Conservation (phyloP, 2,888 invertebrate species). For the Pedicia rivosa region DNA sequence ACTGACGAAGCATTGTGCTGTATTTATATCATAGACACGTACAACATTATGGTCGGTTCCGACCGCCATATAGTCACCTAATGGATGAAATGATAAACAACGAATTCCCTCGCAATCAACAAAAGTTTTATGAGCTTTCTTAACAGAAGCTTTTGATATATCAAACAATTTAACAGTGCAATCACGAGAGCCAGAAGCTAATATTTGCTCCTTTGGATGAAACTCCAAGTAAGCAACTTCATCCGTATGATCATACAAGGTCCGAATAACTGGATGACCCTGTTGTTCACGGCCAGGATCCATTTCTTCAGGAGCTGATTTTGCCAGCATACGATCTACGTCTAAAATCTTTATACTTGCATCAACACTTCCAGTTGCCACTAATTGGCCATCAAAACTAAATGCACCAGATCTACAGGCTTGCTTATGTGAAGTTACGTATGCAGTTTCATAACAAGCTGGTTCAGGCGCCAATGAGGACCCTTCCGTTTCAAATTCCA, state of each 20-base stretch:
- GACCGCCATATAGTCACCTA: slow-evolving; percentile 86
- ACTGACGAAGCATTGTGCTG: slow-evolving; percentile 90
- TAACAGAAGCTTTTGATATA: slow-evolving; percentile 95
- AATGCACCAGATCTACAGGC: slow-evolving; percentile 93
- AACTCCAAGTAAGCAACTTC: slow-evolving; percentile 95
- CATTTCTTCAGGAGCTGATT: slow-evolving; percentile 84
- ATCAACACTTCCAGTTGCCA: slow-evolving; percentile 96
- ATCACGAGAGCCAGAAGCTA: slow-evolving; percentile 90
- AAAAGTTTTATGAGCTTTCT: slow-evolving; percentile 92
- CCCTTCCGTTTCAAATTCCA: slow-evolving; percentile 94
- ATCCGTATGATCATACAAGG: slow-evolving; percentile 85
- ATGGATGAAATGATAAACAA: slow-evolving; percentile 86
- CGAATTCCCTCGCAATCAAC: slow-evolving; percentile 85
- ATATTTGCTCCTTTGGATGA: slow-evolving; percentile 86
- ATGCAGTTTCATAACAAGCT: slow-evolving; percentile 94
- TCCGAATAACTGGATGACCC: slow-evolving; percentile 95
- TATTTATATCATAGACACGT: slow-evolving; percentile 86
- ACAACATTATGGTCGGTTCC: slow-evolving; percentile 85
- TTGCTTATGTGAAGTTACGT: slow-evolving; percentile 96
- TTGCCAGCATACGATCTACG: slow-evolving; percentile 97
- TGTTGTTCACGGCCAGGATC: slow-evolving; percentile 73
- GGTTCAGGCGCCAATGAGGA: slow-evolving; percentile 89
- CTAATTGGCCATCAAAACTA: slow-evolving; percentile 84
- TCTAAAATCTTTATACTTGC: slow-evolving; percentile 98
- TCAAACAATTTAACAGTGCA: slow-evolving; percentile 93